Conservation (phyloP, 2,797 vertebrate genomes). For the Vireo griseus region DNA sequence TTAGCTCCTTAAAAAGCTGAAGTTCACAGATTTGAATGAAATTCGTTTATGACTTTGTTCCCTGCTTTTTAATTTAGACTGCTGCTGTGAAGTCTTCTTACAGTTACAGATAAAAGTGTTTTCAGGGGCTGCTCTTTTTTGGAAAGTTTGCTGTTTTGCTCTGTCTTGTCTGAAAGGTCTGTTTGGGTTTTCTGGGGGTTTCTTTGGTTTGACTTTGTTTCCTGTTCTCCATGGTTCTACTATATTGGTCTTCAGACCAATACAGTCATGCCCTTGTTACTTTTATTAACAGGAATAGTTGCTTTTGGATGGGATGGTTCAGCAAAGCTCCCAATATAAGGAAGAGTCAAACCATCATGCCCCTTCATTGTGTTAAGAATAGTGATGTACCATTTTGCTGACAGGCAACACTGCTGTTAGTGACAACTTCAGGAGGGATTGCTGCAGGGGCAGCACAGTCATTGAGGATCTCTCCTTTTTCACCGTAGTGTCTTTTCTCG, state of each 20-base stretch:
- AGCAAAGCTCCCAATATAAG: not conserved
- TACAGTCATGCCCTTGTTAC: not conserved
- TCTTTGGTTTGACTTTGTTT: not conserved
- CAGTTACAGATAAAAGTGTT: not conserved
- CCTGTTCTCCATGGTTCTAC: not conserved
- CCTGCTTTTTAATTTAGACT: not conserved
- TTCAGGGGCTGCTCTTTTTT: not conserved
- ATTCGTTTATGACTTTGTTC: not conserved
- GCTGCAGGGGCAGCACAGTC: not conserved
- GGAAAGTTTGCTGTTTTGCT: not conserved
- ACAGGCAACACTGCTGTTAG: not conserved
- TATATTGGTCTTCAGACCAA: not conserved
- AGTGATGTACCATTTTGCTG: not conserved
- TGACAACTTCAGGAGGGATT: not conserved
- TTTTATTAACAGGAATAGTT: not conserved
- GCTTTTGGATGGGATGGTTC: not conserved
- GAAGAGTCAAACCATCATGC: not conserved
- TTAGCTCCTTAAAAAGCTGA: conserved; percentile 38
- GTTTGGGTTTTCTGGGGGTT: rapidly evolving
- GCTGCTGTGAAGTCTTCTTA: not conserved
- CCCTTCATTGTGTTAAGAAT: not conserved
- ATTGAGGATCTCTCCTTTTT: not conserved
- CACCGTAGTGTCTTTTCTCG: not conserved
- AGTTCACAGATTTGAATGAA: conserved; percentile 10
- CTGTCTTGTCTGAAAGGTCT: not conserved